These are phyloP conservation scores for Ruditapes philippinarum DNA, from an alignment of 1,140 invertebrate species.

Conservation along the genomic window DNA sequence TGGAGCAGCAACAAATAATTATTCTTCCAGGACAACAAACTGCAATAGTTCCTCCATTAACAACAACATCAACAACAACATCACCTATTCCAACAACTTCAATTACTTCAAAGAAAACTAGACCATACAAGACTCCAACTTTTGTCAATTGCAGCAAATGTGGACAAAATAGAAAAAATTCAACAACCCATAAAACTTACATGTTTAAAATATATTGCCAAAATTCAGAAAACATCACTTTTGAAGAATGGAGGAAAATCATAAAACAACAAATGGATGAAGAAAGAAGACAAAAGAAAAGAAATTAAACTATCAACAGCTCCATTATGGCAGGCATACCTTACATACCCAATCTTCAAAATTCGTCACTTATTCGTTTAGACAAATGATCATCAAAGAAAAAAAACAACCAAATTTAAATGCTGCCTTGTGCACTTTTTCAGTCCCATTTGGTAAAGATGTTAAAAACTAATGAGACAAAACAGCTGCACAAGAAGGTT, in stretches of 20 bases:
- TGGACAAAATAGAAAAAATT: constrained; percentile 32
- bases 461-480: not conserved
- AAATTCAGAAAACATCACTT: constrained; percentile 8
- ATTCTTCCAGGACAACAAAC: not conserved
- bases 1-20: constrained; percentile 13
- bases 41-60: not conserved
- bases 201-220: constrained; percentile 21
- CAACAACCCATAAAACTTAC: not conserved
- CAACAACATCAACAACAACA: not conserved
- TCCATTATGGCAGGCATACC: constrained; percentile 11
- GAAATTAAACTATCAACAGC: not conserved
- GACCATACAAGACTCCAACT: constrained; percentile 24
- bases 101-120: constrained; percentile 2
- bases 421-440: constrained; percentile 21
- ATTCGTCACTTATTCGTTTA: not conserved
- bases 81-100: not conserved
- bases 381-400: not conserved
- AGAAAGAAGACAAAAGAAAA: constrained; percentile 24
- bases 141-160: constrained; percentile 45
- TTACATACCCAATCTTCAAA: not conserved
- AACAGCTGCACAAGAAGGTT: constrained; percentile 57
- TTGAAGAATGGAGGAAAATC: constrained; percentile 13
- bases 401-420: constrained; percentile 14
- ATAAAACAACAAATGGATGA: constrained; percentile 28
- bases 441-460: not conserved